phyloP scores from a whole-genome alignment of 2,113 vertebrate species.

The Platycercus adscitus region DNA sequence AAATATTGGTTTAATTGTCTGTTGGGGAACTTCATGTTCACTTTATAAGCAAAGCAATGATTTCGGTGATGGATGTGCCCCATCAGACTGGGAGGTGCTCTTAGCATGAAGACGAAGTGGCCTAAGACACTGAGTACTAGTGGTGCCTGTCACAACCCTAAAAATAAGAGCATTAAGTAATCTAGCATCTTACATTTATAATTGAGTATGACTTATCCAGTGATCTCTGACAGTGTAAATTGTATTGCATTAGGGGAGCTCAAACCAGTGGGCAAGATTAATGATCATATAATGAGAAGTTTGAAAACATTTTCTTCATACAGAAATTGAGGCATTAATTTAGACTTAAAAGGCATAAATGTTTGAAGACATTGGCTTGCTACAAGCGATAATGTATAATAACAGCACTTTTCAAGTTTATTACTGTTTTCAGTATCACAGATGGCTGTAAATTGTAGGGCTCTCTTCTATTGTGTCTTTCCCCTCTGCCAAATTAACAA shows the following conservation, averaged over 20 bases:
- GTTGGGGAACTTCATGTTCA: background rate
- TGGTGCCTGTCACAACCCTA: background rate
- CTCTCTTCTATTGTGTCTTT: background rate
- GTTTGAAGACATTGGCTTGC: conserved; percentile 9
- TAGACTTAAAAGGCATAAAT: conserved; percentile 1
- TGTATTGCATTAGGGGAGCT: background rate
- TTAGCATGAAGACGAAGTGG: background rate
- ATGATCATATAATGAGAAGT: background rate
- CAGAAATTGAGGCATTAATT: conserved; percentile 25
- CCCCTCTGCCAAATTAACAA: background rate
- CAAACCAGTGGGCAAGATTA: background rate
- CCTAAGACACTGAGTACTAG: background rate
- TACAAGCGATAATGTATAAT: background rate
- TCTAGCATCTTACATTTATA: background rate
- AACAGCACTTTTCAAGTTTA: background rate
- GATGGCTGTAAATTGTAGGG: background rate
- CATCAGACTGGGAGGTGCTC: background rate
- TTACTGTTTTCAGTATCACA: conserved; percentile 7
- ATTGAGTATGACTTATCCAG: background rate
- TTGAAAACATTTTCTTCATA: background rate
- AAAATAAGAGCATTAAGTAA: background rate
- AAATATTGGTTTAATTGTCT: conserved; percentile 49
- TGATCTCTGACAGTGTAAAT: conserved; percentile 28
- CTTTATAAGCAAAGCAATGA: conserved; percentile 22
- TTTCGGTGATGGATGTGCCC: conserved; percentile 25